Conservation (phyloP, 2,888 invertebrate genomes). For the Drosophila cognata region DNA sequence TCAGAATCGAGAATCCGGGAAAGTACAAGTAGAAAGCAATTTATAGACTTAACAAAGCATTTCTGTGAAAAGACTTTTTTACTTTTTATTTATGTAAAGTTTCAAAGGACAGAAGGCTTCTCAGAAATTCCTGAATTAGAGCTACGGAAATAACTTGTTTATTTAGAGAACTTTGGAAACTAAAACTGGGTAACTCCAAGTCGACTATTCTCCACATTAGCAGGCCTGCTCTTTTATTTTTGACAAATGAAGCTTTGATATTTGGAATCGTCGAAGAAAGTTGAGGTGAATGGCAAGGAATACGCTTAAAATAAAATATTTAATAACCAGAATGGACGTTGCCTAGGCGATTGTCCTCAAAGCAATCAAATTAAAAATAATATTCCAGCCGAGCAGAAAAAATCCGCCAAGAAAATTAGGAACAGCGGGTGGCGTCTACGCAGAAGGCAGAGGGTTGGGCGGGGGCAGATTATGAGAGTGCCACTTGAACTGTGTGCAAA, state of each 20-base stretch:
- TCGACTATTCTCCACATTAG: neutral
- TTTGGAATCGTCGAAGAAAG: constrained; percentile 12
- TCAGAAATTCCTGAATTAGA: neutral
- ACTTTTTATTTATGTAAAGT: neutral
- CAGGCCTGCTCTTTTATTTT: neutral
- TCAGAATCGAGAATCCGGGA: neutral
- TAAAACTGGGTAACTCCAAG: neutral
- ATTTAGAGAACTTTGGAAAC: neutral
- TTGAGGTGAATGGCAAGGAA: neutral
- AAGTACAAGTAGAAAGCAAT: neutral
- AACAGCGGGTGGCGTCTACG: no score
- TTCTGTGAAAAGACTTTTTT: neutral
- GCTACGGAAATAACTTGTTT: neutral
- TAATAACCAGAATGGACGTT: constrained; percentile 63
- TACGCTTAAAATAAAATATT: constrained; percentile 22
- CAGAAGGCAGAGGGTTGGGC: no score
- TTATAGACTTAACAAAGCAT: neutral
- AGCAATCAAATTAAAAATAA: constrained; percentile 78
- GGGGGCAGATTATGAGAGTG: constrained; percentile 59
- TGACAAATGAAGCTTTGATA: constrained; percentile 18
- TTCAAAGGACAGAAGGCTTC: neutral
- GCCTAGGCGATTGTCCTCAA: constrained; percentile 64
- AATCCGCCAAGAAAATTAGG: neutral
- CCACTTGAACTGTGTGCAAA: constrained; percentile 63
- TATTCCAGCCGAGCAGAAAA: constrained; percentile 14